phyloP scores from a whole-genome alignment of 2,797 vertebrate genomes.

The Muscicapa comitata region DNA sequence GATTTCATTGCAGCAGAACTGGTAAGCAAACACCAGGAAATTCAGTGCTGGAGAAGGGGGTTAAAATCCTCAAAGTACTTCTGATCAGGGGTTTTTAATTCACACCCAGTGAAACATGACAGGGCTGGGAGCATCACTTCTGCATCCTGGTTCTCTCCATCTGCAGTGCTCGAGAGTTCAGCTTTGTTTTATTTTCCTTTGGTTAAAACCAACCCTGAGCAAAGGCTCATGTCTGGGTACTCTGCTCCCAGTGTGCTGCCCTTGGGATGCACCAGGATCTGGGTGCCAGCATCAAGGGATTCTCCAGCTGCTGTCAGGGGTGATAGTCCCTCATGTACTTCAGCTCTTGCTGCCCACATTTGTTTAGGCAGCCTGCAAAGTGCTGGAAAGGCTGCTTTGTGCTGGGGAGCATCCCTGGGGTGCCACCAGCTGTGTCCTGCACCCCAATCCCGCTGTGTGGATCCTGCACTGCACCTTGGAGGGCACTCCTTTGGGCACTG shows the following conservation, averaged over 20 bases:
- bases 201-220: neutral
- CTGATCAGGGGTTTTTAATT: neutral
- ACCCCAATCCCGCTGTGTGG: fast-evolving
- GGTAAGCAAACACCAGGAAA: neutral
- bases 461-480: neutral
- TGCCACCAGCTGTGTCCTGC: fast-evolving
- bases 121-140: neutral
- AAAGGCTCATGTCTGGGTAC: fast-evolving
- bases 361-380: neutral
- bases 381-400: neutral
- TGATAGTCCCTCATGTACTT: fast-evolving
- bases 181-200: neutral
- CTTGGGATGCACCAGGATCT: neutral
- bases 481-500: neutral
- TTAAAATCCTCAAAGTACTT: neutral
- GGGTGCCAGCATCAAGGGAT: neutral
- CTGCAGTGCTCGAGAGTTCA: neutral
- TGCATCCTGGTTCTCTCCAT: neutral
- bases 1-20: neutral
- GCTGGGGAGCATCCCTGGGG: neutral
- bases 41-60: neutral
- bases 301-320: fast-evolving
- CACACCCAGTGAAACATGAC: neutral
- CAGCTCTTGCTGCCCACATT: neutral
- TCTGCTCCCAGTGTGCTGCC: fast-evolving